Evolutionary conservation across 2,888 invertebrate species (phyloP).

Genomic region (Leptopterna dolabrata): DNA sequence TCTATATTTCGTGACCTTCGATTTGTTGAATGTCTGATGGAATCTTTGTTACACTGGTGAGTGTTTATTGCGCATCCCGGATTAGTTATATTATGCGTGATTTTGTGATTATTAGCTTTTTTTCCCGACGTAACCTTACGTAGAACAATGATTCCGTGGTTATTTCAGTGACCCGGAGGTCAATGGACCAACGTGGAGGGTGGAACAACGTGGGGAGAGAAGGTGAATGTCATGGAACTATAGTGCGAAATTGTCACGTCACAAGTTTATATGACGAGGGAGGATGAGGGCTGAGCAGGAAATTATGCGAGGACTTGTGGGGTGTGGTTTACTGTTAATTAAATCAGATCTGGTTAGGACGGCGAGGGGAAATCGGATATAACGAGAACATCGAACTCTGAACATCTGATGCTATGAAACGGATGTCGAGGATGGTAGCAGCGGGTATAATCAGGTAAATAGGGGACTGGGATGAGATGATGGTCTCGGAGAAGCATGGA

Average conservation of each 20-base stretch:
- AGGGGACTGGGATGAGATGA: conserved; percentile 43
- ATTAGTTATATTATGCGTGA: no score
- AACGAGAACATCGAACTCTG: neutral
- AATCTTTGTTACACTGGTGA: no score
- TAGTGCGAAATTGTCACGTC: neutral
- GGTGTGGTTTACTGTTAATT: neutral
- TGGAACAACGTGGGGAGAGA: neutral
- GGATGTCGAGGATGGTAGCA: neutral
- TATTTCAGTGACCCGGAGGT: neutral
- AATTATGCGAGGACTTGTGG: neutral
- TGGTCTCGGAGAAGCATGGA: conserved; percentile 1
- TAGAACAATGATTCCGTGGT: no score
- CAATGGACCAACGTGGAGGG: neutral
- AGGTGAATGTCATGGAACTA: neutral
- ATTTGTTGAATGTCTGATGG: no score
- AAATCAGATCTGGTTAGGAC: neutral
- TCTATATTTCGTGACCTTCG: no score
- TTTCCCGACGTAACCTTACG: no score
- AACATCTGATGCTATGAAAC: neutral
- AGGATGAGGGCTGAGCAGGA: neutral
- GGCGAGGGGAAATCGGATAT: neutral
- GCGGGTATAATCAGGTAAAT: conserved; percentile 48
- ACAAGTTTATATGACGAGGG: neutral
- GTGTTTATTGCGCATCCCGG: no score
- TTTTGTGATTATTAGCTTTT: no score